Base-by-base conservation (phyloP, 2,888 invertebrate species). In the Cyaniris semiargus region DNA sequence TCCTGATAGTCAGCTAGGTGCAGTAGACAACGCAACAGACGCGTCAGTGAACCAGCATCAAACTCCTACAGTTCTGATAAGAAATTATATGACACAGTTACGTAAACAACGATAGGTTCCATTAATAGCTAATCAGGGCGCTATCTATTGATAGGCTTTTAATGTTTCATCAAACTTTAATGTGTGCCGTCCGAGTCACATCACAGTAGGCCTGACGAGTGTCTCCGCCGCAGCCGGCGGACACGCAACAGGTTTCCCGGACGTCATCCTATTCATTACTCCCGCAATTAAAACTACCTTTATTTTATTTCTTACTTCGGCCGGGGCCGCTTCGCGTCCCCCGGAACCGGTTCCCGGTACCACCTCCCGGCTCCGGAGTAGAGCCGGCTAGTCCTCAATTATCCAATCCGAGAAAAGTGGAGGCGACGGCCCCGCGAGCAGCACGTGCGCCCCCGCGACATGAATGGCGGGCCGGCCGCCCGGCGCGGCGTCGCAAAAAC, bases 401-500 rank as follows among this genome's bases (percentile, higher is more conserved):
- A 88, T 85, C 85, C 85, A 85, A 85, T 84, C 83, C 83, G 84
- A 86, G 86, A 86, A 86, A 86, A 86, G 83, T 84, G 80, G 82
- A 81, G 82, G 83, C 85, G 84, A 85, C 82, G 87, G 88, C 88
- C 89, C 86, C 88, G 87, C 87, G 88, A 87, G 87, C 78, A 84
- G 88, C 91, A 89, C 92, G 90, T 88, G 92, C 84, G 80, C 87
- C 81, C 89, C 90, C 87, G 87, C 87, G 83, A 85, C 83, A 84
- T 86, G 88, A 88, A 87, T 86, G 88, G 87, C 89, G 89, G 88
- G 90, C 90, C 90, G 90, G 89, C 89, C 90, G 86, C 85, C 90
- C 86, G 93, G 92, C 91, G 89, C 88, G 87, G 89, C 85, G 84
- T 83, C 83, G 84, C 90, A 93, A 94, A 94, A 94, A 93, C 89